Evolutionary conservation across 2,797 vertebrate species (phyloP).

Genomic region (Clarias pachynema): DNA sequence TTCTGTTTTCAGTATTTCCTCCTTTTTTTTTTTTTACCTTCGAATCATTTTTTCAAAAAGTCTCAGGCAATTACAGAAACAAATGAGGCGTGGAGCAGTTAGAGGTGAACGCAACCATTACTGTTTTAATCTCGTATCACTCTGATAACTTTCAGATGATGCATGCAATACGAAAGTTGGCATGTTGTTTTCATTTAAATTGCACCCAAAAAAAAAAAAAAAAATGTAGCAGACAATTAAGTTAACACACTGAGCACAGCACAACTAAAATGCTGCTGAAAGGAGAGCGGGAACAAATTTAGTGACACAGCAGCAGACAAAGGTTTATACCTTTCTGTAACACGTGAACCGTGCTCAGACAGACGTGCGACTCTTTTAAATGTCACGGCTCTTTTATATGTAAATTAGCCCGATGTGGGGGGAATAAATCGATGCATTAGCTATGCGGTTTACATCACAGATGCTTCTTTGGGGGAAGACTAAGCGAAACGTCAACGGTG

Average conservation of each 20-base stretch:
- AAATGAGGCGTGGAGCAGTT: conserved; percentile 56
- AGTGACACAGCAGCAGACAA: conserved; percentile 44
- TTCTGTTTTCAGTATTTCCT: neutral
- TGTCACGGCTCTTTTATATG: conserved; percentile 37
- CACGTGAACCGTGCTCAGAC: conserved; percentile 26
- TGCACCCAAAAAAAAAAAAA: neutral
- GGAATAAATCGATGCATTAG: conserved; percentile 19
- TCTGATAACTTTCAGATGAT: neutral
- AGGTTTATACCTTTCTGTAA: conserved; percentile 43
- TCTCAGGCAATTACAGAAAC: conserved; percentile 64
- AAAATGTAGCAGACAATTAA: neutral
- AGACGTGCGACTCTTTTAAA: conserved; percentile 48
- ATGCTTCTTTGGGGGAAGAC: neutral
- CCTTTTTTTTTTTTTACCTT: conserved; percentile 14
- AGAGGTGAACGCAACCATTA: conserved; percentile 45
- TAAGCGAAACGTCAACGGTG: no score
- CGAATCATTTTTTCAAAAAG: conserved; percentile 56
- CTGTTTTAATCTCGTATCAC: conserved; percentile 51
- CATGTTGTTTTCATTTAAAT: neutral
- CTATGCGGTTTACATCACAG: neutral
- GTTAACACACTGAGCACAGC: neutral
- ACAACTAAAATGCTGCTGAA: conserved; percentile 33
- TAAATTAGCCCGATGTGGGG: conserved; percentile 37
- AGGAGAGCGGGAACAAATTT: conserved; percentile 33
- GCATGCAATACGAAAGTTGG: neutral